These are phyloP conservation scores for Hypocryptadius cinnamomeus DNA, from an alignment of 2,113 vertebrate species.

Conservation along the genomic window DNA sequence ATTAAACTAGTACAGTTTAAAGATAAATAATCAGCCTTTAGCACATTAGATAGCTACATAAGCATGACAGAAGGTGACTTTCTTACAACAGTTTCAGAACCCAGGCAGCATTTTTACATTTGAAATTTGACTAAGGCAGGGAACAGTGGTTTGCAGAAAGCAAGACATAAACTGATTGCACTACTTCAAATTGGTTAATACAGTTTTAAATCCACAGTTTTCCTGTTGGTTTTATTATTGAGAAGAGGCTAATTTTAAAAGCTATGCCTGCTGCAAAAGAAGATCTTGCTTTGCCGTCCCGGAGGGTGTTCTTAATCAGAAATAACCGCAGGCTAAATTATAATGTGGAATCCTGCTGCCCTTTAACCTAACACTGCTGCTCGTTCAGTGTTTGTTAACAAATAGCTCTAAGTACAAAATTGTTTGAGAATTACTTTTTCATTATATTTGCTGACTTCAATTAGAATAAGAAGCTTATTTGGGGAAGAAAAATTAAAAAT, in stretches of 20 bases:
- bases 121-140: slow-evolving; percentile 37
- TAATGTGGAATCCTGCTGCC: slow-evolving; percentile 65
- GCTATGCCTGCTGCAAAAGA: slow-evolving; percentile 64
- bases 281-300: slow-evolving; percentile 70
- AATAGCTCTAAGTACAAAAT: slow-evolving; percentile 73
- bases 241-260: slow-evolving; percentile 64
- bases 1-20: slow-evolving; percentile 62
- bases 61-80: slow-evolving; percentile 69
- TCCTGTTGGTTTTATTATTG: slow-evolving; percentile 66
- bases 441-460: slow-evolving; percentile 62
- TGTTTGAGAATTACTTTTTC: slow-evolving; percentile 68
- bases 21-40: slow-evolving; percentile 66
- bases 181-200: slow-evolving; percentile 55
- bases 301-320: slow-evolving; percentile 80
- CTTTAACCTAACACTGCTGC: slow-evolving; percentile 69
- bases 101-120: slow-evolving; percentile 54
- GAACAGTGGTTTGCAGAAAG: slow-evolving; percentile 38
- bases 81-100: slow-evolving; percentile 46
- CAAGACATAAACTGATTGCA: slow-evolving; percentile 51
- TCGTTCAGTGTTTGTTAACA: slow-evolving; percentile 71
- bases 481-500: slow-evolving; percentile 61
- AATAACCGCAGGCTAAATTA: slow-evolving; percentile 75
- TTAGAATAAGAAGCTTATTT: slow-evolving; percentile 68
- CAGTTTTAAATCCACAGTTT: slow-evolving; percentile 64
- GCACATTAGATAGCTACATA: slow-evolving; percentile 63